Evolutionary conservation across 2,888 invertebrate genomes (phyloP).

Genomic region (Tanytarsus gracilentus): DNA sequence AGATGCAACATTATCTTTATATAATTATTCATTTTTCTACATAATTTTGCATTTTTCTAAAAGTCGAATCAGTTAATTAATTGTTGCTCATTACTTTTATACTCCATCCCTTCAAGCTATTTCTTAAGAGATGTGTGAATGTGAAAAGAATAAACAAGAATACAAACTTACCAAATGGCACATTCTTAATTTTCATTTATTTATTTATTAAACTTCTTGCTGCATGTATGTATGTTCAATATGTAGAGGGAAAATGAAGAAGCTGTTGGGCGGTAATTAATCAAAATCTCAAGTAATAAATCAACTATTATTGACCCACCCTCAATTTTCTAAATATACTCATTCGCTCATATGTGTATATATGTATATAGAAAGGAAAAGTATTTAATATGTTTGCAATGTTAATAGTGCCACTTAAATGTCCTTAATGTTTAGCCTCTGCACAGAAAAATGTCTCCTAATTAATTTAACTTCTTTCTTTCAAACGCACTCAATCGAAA

Average conservation of each 20-base stretch:
- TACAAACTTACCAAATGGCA: slow-evolving; percentile 17
- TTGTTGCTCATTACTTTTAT: too few species aligned
- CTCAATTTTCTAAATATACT: background rate
- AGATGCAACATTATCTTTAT: too few species aligned
- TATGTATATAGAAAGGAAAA: background rate
- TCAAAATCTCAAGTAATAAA: slow-evolving; percentile 27
- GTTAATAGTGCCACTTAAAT: slow-evolving; percentile 25
- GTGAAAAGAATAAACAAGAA: background rate
- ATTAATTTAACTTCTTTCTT: slow-evolving; percentile 17
- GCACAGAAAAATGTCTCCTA: slow-evolving; percentile 9
- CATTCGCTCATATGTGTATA: background rate
- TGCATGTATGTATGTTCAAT: background rate
- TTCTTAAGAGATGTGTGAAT: background rate
- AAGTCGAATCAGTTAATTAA: too few species aligned
- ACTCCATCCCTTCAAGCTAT: background rate
- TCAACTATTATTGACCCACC: slow-evolving; percentile 28
- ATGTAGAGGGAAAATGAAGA: background rate
- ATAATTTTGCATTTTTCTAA: too few species aligned
- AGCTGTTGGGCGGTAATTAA: slow-evolving; percentile 16
- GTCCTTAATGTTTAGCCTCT: background rate
- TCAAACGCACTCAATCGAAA: slow-evolving; percentile 21
- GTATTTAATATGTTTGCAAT: slow-evolving; percentile 25
- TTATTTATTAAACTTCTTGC: slow-evolving; percentile 20
- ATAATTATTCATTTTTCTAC: too few species aligned
- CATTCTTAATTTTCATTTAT: slow-evolving; percentile 24